Percentiles rank a stretch among this genome's conserved stretches.
These are phyloP conservation scores for Nomada lathburiana DNA, from an alignment of 2,888 invertebrate genomes.

Conservation along the genomic window DNA sequence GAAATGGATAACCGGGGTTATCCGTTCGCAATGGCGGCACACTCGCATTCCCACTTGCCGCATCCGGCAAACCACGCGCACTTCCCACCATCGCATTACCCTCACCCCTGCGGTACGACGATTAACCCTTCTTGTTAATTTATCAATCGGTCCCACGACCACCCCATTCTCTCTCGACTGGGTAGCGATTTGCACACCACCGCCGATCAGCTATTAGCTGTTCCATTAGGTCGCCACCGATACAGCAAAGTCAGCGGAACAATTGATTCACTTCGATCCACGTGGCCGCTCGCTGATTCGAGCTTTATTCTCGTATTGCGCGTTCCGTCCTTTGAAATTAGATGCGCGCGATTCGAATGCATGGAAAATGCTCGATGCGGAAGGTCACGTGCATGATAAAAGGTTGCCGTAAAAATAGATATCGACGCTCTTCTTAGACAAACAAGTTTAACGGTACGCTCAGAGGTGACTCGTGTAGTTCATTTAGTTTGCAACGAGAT, in stretches of 20 bases:
- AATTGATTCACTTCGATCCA: conserved; percentile 9
- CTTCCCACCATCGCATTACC: conserved; percentile 80
- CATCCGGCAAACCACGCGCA: conserved; percentile 79
- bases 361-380: neutral
- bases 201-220: conserved; percentile 44
- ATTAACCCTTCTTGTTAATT: conserved; percentile 68
- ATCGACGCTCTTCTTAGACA: conserved; percentile 50
- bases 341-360: too few species aligned
- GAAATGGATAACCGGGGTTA: conserved; percentile 79
- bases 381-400: conserved; percentile 51
- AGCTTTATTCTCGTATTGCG: too few species aligned
- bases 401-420: conserved; percentile 59
- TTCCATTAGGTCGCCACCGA: conserved; percentile 17
- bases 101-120: conserved; percentile 81
- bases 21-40: conserved; percentile 78
- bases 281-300: too few species aligned
- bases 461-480: neutral
- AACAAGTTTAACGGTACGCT: conserved; percentile 2
- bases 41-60: conserved; percentile 80
- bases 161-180: conserved; percentile 35
- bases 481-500: neutral
- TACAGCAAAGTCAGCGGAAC: neutral
- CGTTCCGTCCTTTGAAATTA: too few species aligned
- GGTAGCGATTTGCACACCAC: conserved; percentile 12
- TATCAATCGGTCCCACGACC: conserved; percentile 51